Conservation (phyloP, 2,888 invertebrate genomes). For the Melikaiella ostensackeni region DNA sequence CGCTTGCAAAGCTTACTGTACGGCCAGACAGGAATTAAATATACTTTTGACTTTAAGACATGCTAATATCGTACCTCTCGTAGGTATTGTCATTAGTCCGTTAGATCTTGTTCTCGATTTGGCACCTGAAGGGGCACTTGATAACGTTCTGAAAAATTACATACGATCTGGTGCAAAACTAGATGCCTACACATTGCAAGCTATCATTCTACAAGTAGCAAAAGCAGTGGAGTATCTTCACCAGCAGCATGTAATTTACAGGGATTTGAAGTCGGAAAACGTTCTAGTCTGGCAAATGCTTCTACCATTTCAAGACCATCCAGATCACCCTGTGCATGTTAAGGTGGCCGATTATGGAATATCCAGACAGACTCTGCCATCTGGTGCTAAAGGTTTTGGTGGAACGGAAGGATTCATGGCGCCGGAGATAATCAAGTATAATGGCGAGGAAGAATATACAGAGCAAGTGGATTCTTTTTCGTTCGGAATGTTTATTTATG, state of each 20-base stretch:
- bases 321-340: conserved; percentile 87
- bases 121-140: conserved; percentile 95
- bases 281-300: conserved; percentile 99
- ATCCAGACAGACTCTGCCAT: conserved; percentile 91
- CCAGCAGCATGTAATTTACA: conserved; percentile 93
- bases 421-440: conserved; percentile 98
- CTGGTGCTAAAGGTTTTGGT: conserved; percentile 97
- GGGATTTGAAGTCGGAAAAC: conserved; percentile 97
- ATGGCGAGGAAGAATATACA: conserved; percentile 99
- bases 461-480: conserved; percentile 99
- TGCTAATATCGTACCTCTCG: conserved; percentile 93
- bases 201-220: conserved; percentile 92
- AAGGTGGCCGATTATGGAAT: conserved; percentile 99
- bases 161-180: conserved; percentile 90
- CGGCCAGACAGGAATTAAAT: conserved; percentile 95
- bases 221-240: conserved; percentile 97
- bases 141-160: conserved; percentile 90
- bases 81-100: conserved; percentile 94
- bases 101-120: conserved; percentile 92
- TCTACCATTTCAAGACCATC: conserved; percentile 84
- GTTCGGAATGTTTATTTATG: conserved; percentile 99
- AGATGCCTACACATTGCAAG: conserved; percentile 88
- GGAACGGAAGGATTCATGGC: conserved; percentile 99
- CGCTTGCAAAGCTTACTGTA: conserved; percentile 97
- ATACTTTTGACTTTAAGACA: conserved; percentile 92